Base-by-base conservation (phyloP, 2,113 vertebrate species). In the Falcunculus frontatus region DNA sequence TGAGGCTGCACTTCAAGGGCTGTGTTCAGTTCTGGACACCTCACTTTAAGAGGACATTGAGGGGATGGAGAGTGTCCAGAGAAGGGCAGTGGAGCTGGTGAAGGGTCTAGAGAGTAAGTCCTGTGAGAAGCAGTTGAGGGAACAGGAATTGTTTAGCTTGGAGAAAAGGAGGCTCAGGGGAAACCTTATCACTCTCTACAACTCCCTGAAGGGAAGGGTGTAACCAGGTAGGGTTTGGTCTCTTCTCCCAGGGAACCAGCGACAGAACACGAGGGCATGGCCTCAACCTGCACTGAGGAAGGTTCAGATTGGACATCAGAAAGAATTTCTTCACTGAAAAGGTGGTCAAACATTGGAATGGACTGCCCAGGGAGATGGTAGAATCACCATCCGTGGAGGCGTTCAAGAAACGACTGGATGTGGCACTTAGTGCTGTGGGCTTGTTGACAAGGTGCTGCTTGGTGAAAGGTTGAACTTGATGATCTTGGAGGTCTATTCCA, bases 391-490 rank as follows among this genome's bases (percentile, higher is more conserved):
- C 26, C 3, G 1, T 27, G n/a, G 17, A 49, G 12, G 7, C 49
- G 10, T 19, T 32, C n/a, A 60, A 32, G 35, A 69, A 76, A 42
- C 10, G 9, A 55, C 26, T 27, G 47, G 14, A 55, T 26, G 21
- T 5, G 13, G 13, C 17, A 22, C 9, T 53, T 47, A 19, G 20
- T 27, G 62, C 13, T n/a, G 6, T 55, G 14, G 26, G 13, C 26
- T 76, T 41, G 2, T 42, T 62, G n/a, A 8, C 26, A 47, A 75
- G 4, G 14, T 35, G 9, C 8, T 32, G 9, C 2, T 23, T 6
- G 23, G 21, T 27, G n/a, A 41, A 83, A 76, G 21, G 30, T 13
- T 62, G 26, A 46, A 55, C 11, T 62, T 0, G 0, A 6, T 62
- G 20, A 35, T 32, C 41, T 9, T 62, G 62, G n/a, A 76, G 11